Evolutionary conservation across 2,888 invertebrate genomes (phyloP).

Genomic region (Abrostola triplasia): DNA sequence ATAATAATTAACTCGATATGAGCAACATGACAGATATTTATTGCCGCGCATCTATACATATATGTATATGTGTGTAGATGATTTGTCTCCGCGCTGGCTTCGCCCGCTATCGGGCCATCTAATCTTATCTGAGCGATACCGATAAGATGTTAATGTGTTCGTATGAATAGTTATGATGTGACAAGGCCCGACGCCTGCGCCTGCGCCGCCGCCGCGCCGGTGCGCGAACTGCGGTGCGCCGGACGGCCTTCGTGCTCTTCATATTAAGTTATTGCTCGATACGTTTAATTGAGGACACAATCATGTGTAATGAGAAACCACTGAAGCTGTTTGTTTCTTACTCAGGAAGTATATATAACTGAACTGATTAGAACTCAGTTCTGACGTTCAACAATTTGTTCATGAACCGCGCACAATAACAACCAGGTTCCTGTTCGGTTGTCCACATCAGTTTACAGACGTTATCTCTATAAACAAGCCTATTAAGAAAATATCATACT

Average conservation of each 20-base stretch:
- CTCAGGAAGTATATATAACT: too few species aligned
- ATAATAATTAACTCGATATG: slow-evolving; percentile 2
- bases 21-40: slow-evolving; percentile 5
- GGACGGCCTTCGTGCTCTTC: background rate
- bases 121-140: slow-evolving; percentile 1
- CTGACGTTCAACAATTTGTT: too few species aligned
- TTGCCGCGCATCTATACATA: background rate
- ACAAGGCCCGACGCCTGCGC: background rate
- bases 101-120: background rate
- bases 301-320: background rate
- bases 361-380: too few species aligned
- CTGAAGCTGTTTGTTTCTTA: background rate
- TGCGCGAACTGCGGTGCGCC: background rate
- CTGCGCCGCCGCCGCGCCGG: too few species aligned
- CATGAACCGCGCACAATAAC: too few species aligned
- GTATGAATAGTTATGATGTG: slow-evolving; percentile 4
- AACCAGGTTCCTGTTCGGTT: too few species aligned
- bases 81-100: background rate
- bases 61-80: background rate
- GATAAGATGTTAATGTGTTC: background rate
- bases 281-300: background rate
- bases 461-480: too few species aligned
- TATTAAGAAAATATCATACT: too few species aligned
- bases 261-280: background rate
- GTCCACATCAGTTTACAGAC: too few species aligned